A percentile compares a stretch with the other conserved stretches of the same genome.
phyloP scores from a whole-genome alignment of 2,113 vertebrate genomes.

The Actenoides lindsayi region DNA sequence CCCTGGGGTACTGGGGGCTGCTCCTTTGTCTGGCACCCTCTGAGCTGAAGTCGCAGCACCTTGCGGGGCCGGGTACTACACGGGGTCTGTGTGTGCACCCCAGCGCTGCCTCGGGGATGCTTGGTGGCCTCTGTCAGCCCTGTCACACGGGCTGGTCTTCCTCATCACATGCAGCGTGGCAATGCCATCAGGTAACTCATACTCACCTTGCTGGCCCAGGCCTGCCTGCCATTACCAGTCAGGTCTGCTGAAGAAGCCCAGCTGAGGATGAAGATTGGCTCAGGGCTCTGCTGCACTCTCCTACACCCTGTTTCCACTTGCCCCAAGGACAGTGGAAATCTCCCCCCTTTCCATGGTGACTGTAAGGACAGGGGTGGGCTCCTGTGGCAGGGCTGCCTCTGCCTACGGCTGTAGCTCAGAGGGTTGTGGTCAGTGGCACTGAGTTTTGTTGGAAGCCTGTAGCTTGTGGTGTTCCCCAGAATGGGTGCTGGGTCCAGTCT shows the following conservation, averaged over 20 bases:
- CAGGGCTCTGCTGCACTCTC: neutral
- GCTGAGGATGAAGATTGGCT: too few relatives aligned
- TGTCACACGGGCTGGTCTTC: neutral
- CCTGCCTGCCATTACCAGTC: neutral
- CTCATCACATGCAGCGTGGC: rapidly evolving
- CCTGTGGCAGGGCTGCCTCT: neutral
- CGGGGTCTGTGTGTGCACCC: rapidly evolving
- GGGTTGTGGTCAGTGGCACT: neutral
- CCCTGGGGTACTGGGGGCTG: neutral
- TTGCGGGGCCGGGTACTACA: neutral
- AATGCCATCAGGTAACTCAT: too few relatives aligned
- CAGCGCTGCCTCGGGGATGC: neutral
- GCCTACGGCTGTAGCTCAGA: neutral
- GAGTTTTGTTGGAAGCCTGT: neutral
- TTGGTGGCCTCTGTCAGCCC: neutral
- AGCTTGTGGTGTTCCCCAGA: neutral
- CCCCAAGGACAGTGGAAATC: neutral
- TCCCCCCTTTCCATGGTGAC: neutral
- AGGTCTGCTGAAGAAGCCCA: neutral
- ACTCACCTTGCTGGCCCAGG: neutral
- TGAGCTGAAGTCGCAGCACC: neutral
- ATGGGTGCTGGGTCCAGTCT: too few relatives aligned
- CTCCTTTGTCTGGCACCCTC: rapidly evolving
- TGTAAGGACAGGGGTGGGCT: neutral
- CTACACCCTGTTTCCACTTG: neutral